Percentiles rank a stretch among this genome's conserved stretches.
phyloP scores from a whole-genome alignment of 2,888 invertebrate species.

The Drosophila siamana region DNA sequence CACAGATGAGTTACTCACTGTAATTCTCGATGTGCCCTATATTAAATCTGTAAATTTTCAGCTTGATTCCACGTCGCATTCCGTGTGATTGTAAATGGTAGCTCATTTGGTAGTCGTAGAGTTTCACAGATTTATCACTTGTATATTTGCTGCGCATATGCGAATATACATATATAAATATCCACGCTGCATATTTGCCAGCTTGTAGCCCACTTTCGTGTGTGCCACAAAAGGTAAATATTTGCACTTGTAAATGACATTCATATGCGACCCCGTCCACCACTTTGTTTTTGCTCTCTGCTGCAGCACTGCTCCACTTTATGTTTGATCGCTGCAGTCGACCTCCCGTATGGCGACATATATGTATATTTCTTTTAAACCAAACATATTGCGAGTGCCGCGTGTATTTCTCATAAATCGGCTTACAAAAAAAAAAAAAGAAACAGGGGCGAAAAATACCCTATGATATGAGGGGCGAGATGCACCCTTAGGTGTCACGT shows the following conservation, averaged over 20 bases:
- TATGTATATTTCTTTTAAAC: constrained; percentile 36
- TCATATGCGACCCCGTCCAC: constrained; percentile 62
- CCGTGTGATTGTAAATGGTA: background rate
- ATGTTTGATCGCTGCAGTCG: constrained; percentile 49
- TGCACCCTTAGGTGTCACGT: constrained; percentile 49
- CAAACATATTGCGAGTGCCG: constrained; percentile 70
- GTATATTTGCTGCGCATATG: constrained; percentile 18
- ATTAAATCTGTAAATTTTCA: no score
- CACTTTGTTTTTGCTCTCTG: constrained; percentile 20
- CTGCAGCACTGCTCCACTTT: constrained; percentile 51
- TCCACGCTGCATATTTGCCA: constrained; percentile 58
- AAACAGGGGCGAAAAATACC: constrained; percentile 16
- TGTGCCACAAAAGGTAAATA: constrained; percentile 72
- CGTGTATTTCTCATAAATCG: constrained; percentile 76
- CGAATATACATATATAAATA: constrained; percentile 38
- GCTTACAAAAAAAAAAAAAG: constrained; percentile 76
- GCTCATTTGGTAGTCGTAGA: constrained; percentile 14
- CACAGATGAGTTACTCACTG: no score
- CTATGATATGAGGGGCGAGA: background rate
- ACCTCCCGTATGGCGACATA: constrained; percentile 4
- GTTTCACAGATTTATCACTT: background rate
- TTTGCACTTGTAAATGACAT: constrained; percentile 81
- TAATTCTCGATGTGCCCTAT: no score
- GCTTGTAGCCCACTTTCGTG: constrained; percentile 59
- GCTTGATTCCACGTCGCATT: no score